Conservation (phyloP, 92 coral and sea anemone species). For the Porites cylindrica region DNA sequence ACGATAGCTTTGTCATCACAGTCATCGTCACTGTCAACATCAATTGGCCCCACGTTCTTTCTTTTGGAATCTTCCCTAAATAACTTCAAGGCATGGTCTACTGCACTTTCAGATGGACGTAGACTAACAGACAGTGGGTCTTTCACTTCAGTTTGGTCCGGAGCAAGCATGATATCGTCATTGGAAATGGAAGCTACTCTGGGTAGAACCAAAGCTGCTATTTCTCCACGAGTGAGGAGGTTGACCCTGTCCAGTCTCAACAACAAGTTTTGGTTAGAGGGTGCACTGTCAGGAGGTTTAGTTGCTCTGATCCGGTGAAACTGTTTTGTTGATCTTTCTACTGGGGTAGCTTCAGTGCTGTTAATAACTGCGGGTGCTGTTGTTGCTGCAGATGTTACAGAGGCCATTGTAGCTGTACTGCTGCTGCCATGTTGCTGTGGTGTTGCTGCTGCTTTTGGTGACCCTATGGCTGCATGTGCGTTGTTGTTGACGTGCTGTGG, state of each 20-base stretch:
- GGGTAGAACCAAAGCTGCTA: conserved; percentile 37
- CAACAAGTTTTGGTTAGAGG: no score
- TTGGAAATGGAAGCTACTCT: background rate
- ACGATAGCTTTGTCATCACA: background rate
- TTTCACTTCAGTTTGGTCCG: background rate
- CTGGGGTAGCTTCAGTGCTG: no score
- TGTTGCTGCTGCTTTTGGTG: no score
- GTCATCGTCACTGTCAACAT: conserved; percentile 3
- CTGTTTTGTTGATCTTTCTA: no score
- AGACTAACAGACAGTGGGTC: background rate
- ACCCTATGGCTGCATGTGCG: no score
- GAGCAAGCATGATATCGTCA: conserved; percentile 22
- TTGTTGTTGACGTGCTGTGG: no score
- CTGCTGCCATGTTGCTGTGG: no score
- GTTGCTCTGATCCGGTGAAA: no score
- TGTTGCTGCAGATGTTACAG: no score
- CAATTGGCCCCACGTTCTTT: background rate
- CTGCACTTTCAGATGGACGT: conserved; percentile 42
- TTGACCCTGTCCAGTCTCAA: background rate
- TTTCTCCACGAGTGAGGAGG: conserved; percentile 39
- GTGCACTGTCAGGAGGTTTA: no score
- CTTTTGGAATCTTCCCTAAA: background rate
- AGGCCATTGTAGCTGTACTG: no score
- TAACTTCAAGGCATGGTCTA: conserved; percentile 43
- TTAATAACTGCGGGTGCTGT: no score